Percentiles rank a stretch among this genome's conserved stretches.
Evolutionary conservation across 2,888 invertebrate species (phyloP).

Genomic region (Acronicta leporina): DNA sequence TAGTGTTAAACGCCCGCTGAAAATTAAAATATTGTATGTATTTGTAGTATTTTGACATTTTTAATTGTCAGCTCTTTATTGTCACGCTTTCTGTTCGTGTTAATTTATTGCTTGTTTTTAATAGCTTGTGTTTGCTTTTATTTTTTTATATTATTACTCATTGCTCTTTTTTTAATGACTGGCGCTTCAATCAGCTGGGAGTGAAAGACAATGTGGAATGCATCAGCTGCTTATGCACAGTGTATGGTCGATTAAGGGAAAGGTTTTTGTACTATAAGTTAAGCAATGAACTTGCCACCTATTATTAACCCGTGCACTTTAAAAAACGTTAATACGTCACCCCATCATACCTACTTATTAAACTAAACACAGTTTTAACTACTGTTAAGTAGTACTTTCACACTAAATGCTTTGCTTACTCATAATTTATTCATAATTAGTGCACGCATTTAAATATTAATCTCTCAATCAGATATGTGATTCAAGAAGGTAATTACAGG

Average conservation of each 20-base stretch:
- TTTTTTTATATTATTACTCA: slow-evolving; percentile 4
- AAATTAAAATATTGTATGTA: slow-evolving; percentile 35
- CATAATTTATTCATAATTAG: slow-evolving; percentile 12
- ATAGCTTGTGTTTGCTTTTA: slow-evolving; percentile 4
- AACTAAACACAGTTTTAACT: slow-evolving; percentile 32
- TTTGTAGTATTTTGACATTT: slow-evolving; percentile 22
- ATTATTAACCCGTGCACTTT: slow-evolving; percentile 31
- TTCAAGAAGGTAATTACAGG: slow-evolving; percentile 21
- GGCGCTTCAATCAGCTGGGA: slow-evolving; percentile 30
- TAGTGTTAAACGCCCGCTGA: slow-evolving; percentile 52
- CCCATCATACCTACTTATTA: slow-evolving; percentile 5
- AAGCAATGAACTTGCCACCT: slow-evolving; percentile 18
- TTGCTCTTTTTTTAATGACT: slow-evolving; percentile 30
- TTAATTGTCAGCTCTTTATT: slow-evolving; percentile 39
- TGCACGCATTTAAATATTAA: slow-evolving; percentile 32
- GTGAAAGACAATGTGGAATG: slow-evolving; percentile 33
- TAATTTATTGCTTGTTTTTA: slow-evolving; percentile 29
- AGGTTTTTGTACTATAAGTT: slow-evolving; percentile 23
- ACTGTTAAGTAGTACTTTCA: slow-evolving; percentile 32
- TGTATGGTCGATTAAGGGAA: slow-evolving; percentile 26
- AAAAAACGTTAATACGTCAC: slow-evolving; percentile 10
- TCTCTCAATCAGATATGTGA: slow-evolving; percentile 28
- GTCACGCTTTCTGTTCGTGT: slow-evolving; percentile 50
- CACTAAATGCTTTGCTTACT: slow-evolving; percentile 15
- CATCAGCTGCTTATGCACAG: slow-evolving; percentile 39